Conservation (phyloP, 2,113 vertebrate genomes). For the Gopherus evgoodei region DNA sequence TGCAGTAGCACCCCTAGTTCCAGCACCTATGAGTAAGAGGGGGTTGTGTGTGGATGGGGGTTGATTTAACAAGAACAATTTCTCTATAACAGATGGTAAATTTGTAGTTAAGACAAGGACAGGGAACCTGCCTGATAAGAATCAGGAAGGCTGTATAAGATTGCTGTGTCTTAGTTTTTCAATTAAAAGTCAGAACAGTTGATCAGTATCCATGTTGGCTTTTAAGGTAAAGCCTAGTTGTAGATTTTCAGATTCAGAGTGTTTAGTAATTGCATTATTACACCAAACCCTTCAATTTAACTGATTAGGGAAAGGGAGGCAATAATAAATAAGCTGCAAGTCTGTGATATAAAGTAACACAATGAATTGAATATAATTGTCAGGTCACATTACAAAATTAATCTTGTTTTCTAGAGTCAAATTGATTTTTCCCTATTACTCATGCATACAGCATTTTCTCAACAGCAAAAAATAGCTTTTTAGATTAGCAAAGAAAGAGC, state of each 20-base stretch:
- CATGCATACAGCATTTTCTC: neutral
- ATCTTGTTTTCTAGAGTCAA: neutral
- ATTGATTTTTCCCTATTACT: neutral
- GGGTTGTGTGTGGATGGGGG: neutral
- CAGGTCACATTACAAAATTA: neutral
- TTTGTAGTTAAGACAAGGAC: conserved; percentile 14
- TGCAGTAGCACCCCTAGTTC: too few relatives aligned
- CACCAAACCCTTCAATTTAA: neutral
- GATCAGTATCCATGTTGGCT: neutral
- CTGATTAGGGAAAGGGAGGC: neutral
- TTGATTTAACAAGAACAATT: neutral
- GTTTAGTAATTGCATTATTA: neutral
- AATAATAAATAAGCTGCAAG: neutral
- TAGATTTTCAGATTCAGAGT: neutral
- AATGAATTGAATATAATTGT: neutral
- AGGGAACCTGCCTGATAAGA: neutral
- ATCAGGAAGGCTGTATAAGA: neutral
- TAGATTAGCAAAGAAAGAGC: neutral
- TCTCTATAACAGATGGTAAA: neutral
- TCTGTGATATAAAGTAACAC: neutral
- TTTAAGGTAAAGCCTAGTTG: conserved; percentile 8
- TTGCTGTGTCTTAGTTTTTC: neutral
- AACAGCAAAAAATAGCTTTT: neutral
- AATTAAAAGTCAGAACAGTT: neutral
- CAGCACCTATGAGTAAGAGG: neutral